phyloP scores from a whole-genome alignment of 2,113 vertebrate species.

The Gasterosteus aculeatus region DNA sequence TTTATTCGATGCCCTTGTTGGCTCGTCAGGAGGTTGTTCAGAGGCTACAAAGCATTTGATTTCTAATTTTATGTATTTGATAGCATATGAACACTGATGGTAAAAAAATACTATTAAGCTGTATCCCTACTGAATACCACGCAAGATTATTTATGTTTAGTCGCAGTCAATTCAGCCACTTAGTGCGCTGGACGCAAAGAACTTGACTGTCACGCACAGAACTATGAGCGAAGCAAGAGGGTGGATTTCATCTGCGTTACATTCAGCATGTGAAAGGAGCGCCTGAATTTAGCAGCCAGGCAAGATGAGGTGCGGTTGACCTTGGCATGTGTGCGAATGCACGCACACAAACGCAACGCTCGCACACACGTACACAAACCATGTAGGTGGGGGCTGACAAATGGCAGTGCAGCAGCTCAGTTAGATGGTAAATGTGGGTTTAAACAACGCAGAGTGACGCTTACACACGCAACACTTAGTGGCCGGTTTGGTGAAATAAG shows the following conservation, averaged over 20 bases:
- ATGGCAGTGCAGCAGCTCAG: conserved; percentile 72
- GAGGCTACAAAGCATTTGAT: conserved; percentile 48
- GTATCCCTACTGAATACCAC: conserved; percentile 15
- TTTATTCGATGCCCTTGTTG: conserved; percentile 25
- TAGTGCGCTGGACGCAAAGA: neutral
- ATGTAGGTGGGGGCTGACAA: conserved; percentile 62
- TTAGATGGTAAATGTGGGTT: conserved; percentile 78
- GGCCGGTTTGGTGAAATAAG: conserved; percentile 63
- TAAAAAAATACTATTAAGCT: conserved; percentile 47
- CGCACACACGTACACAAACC: conserved; percentile 19
- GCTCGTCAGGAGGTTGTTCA: conserved; percentile 49
- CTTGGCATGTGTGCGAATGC: conserved; percentile 61
- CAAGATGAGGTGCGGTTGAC: conserved; percentile 65
- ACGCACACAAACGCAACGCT: conserved; percentile 30
- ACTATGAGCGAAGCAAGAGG: conserved; percentile 10
- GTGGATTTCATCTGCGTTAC: conserved; percentile 17
- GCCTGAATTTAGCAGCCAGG: conserved; percentile 51
- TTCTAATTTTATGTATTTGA: conserved; percentile 52
- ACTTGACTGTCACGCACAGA: neutral
- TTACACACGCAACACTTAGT: conserved; percentile 75
- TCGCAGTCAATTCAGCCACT: conserved; percentile 18
- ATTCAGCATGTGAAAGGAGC: conserved; percentile 13
- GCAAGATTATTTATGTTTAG: conserved; percentile 32
- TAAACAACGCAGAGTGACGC: conserved; percentile 76
- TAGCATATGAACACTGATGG: conserved; percentile 35